Evolutionary conservation across 2,797 vertebrate species (phyloP).

Genomic region (Sphenodon punctatus): DNA sequence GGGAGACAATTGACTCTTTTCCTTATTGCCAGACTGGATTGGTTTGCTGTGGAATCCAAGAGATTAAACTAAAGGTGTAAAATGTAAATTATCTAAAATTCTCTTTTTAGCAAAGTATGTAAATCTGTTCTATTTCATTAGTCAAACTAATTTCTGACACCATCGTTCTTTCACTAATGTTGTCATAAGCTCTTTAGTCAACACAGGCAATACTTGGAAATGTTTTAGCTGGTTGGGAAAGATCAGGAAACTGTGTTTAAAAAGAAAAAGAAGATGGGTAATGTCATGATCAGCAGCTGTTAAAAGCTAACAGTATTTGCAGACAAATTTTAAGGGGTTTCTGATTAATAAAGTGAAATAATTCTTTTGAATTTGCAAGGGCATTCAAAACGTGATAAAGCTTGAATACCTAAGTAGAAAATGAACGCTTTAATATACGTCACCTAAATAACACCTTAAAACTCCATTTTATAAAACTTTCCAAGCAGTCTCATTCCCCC

Average conservation of each 20-base stretch:
- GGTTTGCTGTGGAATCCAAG: constrained; percentile 49
- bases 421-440: background rate
- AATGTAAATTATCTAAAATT: constrained; percentile 71
- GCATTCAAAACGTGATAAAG: background rate
- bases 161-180: background rate
- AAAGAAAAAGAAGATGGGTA: background rate
- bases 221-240: background rate
- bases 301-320: background rate
- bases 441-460: background rate
- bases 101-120: constrained; percentile 65
- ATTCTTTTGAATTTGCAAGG: background rate
- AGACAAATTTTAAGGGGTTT: background rate
- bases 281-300: background rate
- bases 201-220: constrained; percentile 54
- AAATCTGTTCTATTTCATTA: constrained; percentile 68
- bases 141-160: constrained; percentile 35
- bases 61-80: constrained; percentile 65
- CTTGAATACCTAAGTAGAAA: background rate
- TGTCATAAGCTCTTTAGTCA: constrained; percentile 39
- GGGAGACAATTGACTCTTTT: constrained; percentile 41
- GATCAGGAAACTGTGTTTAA: background rate
- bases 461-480: background rate
- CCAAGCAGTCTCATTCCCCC: background rate
- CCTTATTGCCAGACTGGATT: constrained; percentile 47
- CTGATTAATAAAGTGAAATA: background rate